These are phyloP conservation scores for Dendrolimus pini DNA, from an alignment of 2,888 invertebrate genomes.

Conservation along the genomic window DNA sequence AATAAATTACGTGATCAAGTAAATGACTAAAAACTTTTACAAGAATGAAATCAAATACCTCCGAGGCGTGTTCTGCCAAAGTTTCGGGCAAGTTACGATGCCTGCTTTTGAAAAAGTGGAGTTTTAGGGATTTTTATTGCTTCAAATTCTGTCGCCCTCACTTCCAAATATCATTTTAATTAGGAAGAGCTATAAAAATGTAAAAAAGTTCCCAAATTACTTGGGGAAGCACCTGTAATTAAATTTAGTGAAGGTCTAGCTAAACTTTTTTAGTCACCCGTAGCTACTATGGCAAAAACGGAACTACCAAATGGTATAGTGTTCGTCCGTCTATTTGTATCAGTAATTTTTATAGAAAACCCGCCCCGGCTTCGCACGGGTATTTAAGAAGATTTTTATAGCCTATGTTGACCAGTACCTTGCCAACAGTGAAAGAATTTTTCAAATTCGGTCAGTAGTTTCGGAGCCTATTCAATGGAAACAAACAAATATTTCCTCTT, in stretches of 20 bases:
- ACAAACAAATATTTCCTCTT: too few relatives aligned
- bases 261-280: too few relatives aligned
- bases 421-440: too few relatives aligned
- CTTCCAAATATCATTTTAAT: neutral
- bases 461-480: too few relatives aligned
- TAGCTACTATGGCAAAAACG: too few relatives aligned
- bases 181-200: neutral
- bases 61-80: neutral
- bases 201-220: neutral
- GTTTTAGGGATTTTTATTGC: neutral
- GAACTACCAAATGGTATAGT: too few relatives aligned
- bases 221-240: neutral
- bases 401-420: too few relatives aligned
- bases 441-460: too few relatives aligned
- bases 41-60: neutral
- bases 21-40: neutral
- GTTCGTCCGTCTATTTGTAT: too few relatives aligned
- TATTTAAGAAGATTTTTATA: too few relatives aligned
- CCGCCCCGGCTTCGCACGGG: too few relatives aligned
- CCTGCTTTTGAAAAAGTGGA: neutral
- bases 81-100: neutral
- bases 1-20: neutral
- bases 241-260: neutral
- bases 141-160: neutral
- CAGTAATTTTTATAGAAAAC: too few relatives aligned